Evolutionary conservation across 35 echinoderm and acorn worm genomes (phyloP).

Genomic region (Anneissia japonica): DNA sequence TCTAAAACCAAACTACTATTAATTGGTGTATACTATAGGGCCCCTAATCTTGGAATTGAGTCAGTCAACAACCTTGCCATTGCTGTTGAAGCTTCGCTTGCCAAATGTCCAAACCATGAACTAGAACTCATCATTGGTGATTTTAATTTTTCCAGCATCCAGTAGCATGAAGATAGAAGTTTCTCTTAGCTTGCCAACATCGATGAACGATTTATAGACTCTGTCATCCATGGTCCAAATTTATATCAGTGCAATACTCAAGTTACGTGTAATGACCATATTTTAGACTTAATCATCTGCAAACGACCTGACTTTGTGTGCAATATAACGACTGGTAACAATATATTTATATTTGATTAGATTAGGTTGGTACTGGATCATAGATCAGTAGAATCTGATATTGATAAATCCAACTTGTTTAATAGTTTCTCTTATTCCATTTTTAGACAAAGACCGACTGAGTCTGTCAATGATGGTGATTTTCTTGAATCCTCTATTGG

Average conservation of each 20-base stretch:
- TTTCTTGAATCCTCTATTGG: no score
- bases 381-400: no score
- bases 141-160: constrained; percentile 5
- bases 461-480: no score
- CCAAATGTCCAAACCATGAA: background rate
- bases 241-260: constrained; percentile 1
- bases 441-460: no score
- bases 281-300: constrained; percentile 2
- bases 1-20: background rate
- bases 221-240: constrained; percentile 3
- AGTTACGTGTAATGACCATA: background rate
- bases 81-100: background rate
- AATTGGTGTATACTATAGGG: constrained; percentile 5
- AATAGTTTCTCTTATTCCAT: no score
- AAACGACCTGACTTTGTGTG: background rate
- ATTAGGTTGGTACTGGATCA: no score
- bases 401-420: no score
- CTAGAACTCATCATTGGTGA: background rate
- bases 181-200: background rate
- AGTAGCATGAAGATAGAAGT: background rate
- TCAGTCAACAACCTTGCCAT: background rate
- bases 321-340: background rate
- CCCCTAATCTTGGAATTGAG: background rate
- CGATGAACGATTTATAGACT: constrained; percentile 9
- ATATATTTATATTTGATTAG: background rate